Evolutionary conservation across 2,888 invertebrate genomes (phyloP).

Genomic region (Caenorhabditis uteleia): DNA sequence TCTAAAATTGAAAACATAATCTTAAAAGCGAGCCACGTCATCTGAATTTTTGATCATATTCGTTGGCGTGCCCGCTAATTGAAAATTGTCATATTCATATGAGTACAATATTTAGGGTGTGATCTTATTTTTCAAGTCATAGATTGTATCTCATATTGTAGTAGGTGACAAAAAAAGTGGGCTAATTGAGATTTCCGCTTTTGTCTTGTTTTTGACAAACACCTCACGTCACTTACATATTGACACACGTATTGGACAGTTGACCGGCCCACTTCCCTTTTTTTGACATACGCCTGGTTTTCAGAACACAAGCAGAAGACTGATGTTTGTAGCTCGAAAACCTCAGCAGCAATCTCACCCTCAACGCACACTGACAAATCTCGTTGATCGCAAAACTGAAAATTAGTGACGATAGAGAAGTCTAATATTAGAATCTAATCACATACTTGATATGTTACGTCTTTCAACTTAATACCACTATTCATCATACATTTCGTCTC

Average conservation of each 20-base stretch:
- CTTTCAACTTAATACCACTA: constrained; percentile 18
- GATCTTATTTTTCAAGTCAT: no score
- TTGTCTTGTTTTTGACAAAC: no score
- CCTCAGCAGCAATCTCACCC: constrained; percentile 39
- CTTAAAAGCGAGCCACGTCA: no score
- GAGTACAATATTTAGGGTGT: no score
- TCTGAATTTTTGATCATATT: no score
- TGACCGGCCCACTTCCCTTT: not conserved
- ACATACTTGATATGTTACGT: constrained; percentile 38
- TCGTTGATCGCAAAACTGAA: constrained; percentile 47
- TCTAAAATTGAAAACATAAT: no score
- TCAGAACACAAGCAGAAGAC: constrained; percentile 43
- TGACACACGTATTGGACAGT: constrained; percentile 34
- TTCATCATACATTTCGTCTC: constrained; percentile 17
- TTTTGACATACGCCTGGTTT: constrained; percentile 16
- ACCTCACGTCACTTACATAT: no score
- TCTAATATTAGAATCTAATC: not conserved
- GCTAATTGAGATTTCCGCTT: no score
- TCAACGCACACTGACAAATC: constrained; percentile 24
- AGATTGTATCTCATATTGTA: no score
- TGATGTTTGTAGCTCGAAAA: constrained; percentile 41
- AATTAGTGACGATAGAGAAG: not conserved
- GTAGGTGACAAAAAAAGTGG: no score
- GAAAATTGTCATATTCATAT: no score
- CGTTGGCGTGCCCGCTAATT: no score